Conservation (phyloP, 2,888 invertebrate genomes). For the Lysandra bellargus region DNA sequence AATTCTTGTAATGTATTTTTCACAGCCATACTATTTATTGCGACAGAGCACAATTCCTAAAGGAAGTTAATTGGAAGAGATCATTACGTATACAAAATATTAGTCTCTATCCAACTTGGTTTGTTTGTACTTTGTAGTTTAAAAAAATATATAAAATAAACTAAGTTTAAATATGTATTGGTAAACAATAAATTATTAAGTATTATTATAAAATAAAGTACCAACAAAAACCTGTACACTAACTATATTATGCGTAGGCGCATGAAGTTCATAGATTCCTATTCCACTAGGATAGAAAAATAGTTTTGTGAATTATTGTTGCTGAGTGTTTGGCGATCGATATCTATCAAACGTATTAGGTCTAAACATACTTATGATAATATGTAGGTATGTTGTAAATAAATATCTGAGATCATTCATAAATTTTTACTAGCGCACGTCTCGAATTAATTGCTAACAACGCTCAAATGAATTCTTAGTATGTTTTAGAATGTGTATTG, state of each 20-base stretch:
- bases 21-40: not conserved
- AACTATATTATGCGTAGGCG: too few relatives aligned
- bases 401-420: conserved; percentile 22
- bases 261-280: too few relatives aligned
- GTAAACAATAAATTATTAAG: too few relatives aligned
- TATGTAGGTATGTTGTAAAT: not conserved
- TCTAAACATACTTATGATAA: not conserved
- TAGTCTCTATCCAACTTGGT: not conserved
- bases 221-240: too few relatives aligned
- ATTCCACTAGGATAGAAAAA: too few relatives aligned
- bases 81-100: not conserved
- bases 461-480: not conserved
- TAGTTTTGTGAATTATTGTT: too few relatives aligned
- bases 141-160: too few relatives aligned
- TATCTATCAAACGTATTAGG: not conserved
- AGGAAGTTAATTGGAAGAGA: conserved; percentile 24
- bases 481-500: not conserved
- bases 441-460: conserved; percentile 32
- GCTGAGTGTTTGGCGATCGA: not conserved
- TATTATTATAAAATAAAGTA: too few relatives aligned
- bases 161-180: too few relatives aligned
- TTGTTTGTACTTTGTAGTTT: not conserved
- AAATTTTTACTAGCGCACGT: conserved; percentile 35
- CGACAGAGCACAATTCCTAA: conserved; percentile 28
- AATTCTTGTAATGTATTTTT: conserved; percentile 1